A percentile compares a stretch with the other conserved stretches of the same genome.
Conservation (phyloP, 2,888 invertebrate genomes). For the Azorinus chamasolen region DNA sequence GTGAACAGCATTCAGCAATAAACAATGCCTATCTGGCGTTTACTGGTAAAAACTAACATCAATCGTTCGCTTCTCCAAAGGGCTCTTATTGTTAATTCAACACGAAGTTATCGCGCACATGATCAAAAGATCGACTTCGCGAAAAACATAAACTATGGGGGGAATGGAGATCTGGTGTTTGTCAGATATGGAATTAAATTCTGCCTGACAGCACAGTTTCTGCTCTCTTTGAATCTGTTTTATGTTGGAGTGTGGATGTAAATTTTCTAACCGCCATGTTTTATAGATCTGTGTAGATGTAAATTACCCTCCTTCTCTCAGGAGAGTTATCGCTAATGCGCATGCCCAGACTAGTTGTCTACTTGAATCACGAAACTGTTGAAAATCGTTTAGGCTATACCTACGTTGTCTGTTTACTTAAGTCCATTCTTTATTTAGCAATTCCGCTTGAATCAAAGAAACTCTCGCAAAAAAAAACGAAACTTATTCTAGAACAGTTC, state of each 20-base stretch:
- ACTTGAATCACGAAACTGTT: conserved; percentile 29
- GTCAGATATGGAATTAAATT: conserved; percentile 62
- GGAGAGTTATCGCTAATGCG: conserved; percentile 35
- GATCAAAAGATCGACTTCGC: conserved; percentile 60
- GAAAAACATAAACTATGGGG: conserved; percentile 59
- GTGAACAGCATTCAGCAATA: conserved; percentile 33
- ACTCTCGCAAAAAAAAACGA: too few species aligned
- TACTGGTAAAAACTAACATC: conserved; percentile 46
- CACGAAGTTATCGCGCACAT: conserved; percentile 64
- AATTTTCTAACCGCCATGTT: conserved; percentile 39
- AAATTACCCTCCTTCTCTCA: conserved; percentile 46
- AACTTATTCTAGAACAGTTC: too few species aligned
- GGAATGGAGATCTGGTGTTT: conserved; percentile 45
- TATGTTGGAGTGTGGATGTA: conserved; percentile 23
- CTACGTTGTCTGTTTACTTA: too few species aligned
- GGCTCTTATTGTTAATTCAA: conserved; percentile 63
- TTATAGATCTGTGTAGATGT: conserved; percentile 32
- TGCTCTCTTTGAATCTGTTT: conserved; percentile 18
- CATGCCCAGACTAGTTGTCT: conserved; percentile 48
- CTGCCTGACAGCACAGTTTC: conserved; percentile 47
- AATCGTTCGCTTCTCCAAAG: conserved; percentile 52
- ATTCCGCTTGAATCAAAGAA: too few species aligned
- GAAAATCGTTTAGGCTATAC: too few species aligned
- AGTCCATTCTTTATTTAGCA: too few species aligned
- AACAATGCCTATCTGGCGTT: conserved; percentile 38